Percentiles rank a stretch among this genome's conserved stretches.
Conservation (phyloP, 2,113 vertebrate species). For the Tachysurus fulvidraco region DNA sequence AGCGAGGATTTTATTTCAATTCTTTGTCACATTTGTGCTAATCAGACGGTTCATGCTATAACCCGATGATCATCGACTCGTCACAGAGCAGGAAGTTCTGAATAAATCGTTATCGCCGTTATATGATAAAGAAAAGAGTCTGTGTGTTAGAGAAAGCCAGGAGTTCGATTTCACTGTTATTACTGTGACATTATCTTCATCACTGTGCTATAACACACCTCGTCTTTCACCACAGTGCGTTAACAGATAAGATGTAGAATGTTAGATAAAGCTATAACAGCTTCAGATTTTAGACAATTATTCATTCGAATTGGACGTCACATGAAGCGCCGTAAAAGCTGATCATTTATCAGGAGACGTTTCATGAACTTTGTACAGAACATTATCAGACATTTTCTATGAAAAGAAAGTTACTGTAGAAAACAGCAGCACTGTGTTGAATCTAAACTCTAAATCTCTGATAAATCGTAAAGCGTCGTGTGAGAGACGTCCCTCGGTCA, state of each 20-base stretch:
- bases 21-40: not conserved
- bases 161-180: not conserved
- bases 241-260: not conserved
- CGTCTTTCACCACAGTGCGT: not conserved
- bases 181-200: too few relatives aligned
- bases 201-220: not conserved
- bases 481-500: too few relatives aligned
- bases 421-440: too few relatives aligned
- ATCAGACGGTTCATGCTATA: too few relatives aligned
- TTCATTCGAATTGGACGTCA: not conserved
- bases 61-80: too few relatives aligned
- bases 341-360: not conserved
- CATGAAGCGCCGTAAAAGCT: not conserved
- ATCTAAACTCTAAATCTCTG: not conserved
- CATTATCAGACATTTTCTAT: not conserved
- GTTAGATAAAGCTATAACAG: not conserved
- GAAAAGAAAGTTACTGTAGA: not conserved
- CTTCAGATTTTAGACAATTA: not conserved
- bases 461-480: not conserved
- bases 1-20: not conserved
- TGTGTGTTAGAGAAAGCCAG: not conserved
- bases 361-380: not conserved
- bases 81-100: too few relatives aligned
- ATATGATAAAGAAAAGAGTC: not conserved
- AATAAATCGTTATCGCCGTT: not conserved